A percentile compares a stretch with the other conserved stretches of the same genome.
Evolutionary conservation across 2,113 vertebrate species (phyloP).

Genomic region (Probosciger aterrimus): DNA sequence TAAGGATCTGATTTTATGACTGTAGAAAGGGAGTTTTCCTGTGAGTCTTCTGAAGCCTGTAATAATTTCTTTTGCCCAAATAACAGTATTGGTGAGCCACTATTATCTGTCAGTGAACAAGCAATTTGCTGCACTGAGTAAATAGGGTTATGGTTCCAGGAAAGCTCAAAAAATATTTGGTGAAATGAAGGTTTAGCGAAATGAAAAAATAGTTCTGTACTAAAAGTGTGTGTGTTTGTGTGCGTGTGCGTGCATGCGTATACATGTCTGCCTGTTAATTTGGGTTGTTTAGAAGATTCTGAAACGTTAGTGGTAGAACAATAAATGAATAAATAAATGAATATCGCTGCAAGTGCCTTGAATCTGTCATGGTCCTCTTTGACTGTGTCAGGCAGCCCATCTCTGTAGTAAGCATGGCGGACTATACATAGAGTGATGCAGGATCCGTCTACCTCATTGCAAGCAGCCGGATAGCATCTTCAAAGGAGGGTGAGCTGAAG

Average conservation of each 20-base stretch:
- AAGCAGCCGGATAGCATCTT: neutral
- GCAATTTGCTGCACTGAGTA: neutral
- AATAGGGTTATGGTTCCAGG: neutral
- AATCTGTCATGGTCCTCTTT: neutral
- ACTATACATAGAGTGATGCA: neutral
- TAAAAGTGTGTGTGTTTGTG: neutral
- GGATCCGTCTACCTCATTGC: neutral
- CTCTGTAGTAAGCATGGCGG: neutral
- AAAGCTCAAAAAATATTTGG: neutral
- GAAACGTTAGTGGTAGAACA: neutral
- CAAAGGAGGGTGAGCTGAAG: neutral
- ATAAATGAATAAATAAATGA: neutral
- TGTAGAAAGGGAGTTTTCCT: neutral
- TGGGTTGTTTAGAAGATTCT: neutral
- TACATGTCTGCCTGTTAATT: neutral
- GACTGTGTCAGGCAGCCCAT: neutral
- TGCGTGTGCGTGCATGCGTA: too few species aligned
- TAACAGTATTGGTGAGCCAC: neutral
- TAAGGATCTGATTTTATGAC: neutral
- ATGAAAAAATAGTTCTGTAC: neutral
- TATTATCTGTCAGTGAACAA: neutral
- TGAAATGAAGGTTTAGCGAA: neutral
- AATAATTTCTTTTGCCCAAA: neutral
- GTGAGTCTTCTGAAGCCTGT: neutral
- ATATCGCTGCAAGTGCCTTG: neutral